A percentile compares a stretch with the other conserved stretches of the same genome.
Conservation (phyloP, 92 coral and sea anemone species). For the Paragorgia papillata region DNA sequence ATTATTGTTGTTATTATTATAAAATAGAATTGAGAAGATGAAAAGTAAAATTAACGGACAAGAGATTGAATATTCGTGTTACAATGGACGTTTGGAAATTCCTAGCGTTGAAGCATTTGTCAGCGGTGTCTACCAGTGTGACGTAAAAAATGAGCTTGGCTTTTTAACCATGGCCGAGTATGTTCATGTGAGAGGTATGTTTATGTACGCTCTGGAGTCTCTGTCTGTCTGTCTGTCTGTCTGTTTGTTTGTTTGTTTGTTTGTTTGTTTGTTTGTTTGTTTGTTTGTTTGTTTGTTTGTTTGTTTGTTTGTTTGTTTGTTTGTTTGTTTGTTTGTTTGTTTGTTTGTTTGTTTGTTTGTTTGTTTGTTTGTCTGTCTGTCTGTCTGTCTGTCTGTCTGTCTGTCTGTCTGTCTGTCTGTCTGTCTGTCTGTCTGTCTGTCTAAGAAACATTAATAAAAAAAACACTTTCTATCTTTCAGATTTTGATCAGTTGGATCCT, state of each 20-base stretch:
- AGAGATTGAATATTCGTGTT: background rate
- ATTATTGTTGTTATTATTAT: too few relatives aligned
- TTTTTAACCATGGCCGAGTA: constrained; percentile 4
- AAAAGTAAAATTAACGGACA: background rate
- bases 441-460: background rate
- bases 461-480: background rate
- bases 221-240: too few relatives aligned
- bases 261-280: background rate
- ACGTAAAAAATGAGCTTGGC: background rate
- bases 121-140: constrained; percentile 36
- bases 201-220: too few relatives aligned
- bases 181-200: constrained; percentile 38
- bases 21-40: background rate
- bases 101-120: background rate
- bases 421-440: too few relatives aligned
- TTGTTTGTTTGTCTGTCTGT: too few relatives aligned
- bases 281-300: background rate
- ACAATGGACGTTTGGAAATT: background rate
- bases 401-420: too few relatives aligned
- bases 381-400: too few relatives aligned
- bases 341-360: too few relatives aligned
- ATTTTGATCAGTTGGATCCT: background rate
- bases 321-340: too few relatives aligned
- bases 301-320: too few relatives aligned
- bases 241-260: background rate